These are phyloP conservation scores for Troides helena DNA, from an alignment of 2,888 invertebrate genomes.

Conservation along the genomic window DNA sequence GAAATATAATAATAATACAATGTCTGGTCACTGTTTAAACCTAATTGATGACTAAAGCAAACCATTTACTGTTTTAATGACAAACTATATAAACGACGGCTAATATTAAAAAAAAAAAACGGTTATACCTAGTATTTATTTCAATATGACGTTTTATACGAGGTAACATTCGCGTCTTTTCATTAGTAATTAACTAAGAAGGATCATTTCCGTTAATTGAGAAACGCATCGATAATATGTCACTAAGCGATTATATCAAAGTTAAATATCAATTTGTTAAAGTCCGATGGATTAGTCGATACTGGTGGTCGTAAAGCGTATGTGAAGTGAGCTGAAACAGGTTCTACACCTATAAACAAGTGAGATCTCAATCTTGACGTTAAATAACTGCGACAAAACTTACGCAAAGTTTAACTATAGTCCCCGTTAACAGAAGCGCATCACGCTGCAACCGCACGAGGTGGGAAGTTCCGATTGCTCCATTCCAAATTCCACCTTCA, in stretches of 20 bases:
- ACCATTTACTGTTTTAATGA: too few relatives aligned
- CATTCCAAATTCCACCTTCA: neutral
- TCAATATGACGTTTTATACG: too few relatives aligned
- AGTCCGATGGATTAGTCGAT: slow-evolving; percentile 25
- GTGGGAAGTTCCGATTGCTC: too few relatives aligned
- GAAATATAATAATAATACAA: too few relatives aligned
- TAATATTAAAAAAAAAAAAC: too few relatives aligned
- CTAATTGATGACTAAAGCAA: too few relatives aligned
- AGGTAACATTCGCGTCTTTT: neutral
- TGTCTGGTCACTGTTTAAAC: too few relatives aligned
- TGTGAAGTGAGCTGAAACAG: slow-evolving; percentile 15
- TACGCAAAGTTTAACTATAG: neutral
- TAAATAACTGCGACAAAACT: slow-evolving; percentile 42
- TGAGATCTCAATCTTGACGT: slow-evolving; percentile 62
- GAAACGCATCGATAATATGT: slow-evolving; percentile 4
- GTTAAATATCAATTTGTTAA: slow-evolving; percentile 7
- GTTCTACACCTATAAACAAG: slow-evolving; percentile 62
- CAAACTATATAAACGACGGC: too few relatives aligned
- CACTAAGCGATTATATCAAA: slow-evolving; percentile 30
- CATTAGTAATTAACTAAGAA: neutral
- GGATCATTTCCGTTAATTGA: too few relatives aligned
- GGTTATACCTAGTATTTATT: too few relatives aligned
- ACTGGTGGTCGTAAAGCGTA: slow-evolving; percentile 18
- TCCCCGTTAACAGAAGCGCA: too few relatives aligned
- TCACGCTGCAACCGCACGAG: too few relatives aligned